Percentiles rank a stretch among this genome's conserved stretches.
phyloP scores from a whole-genome alignment of 2,113 vertebrate species.

The Sorex fumeus region DNA sequence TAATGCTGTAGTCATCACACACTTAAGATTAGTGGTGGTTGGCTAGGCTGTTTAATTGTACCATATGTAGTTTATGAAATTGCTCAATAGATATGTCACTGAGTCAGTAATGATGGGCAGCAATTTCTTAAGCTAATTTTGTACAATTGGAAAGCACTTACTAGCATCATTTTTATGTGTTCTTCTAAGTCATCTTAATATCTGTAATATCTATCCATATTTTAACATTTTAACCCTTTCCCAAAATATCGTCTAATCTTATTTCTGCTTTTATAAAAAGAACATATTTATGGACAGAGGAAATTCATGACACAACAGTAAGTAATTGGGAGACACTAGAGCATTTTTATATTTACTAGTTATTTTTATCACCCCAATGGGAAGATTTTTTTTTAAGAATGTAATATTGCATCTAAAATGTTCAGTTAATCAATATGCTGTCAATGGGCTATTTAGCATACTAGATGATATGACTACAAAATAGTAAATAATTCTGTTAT shows the following conservation, averaged over 20 bases:
- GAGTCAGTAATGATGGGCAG: neutral
- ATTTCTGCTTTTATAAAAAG: constrained; percentile 5
- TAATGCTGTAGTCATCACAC: neutral
- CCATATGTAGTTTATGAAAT: constrained; percentile 24
- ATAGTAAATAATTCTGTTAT: neutral
- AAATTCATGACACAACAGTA: constrained; percentile 42
- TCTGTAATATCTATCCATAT: neutral
- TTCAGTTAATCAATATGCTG: neutral
- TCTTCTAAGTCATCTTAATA: constrained; percentile 1
- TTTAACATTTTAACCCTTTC: neutral
- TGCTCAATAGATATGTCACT: neutral
- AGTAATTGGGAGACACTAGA: neutral
- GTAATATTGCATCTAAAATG: constrained; percentile 21
- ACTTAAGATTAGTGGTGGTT: constrained; percentile 27
- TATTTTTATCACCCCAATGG: constrained; percentile 16
- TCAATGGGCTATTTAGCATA: neutral
- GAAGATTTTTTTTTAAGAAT: constrained; percentile 6
- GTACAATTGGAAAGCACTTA: neutral
- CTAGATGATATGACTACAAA: neutral
- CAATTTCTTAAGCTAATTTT: constrained; percentile 1
- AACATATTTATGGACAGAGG: neutral
- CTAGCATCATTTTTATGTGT: neutral
- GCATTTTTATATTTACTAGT: neutral
- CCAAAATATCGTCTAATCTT: neutral
- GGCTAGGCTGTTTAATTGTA: neutral